Conservation (phyloP, 1,140 invertebrate species). For the Drosophila suzukii region DNA sequence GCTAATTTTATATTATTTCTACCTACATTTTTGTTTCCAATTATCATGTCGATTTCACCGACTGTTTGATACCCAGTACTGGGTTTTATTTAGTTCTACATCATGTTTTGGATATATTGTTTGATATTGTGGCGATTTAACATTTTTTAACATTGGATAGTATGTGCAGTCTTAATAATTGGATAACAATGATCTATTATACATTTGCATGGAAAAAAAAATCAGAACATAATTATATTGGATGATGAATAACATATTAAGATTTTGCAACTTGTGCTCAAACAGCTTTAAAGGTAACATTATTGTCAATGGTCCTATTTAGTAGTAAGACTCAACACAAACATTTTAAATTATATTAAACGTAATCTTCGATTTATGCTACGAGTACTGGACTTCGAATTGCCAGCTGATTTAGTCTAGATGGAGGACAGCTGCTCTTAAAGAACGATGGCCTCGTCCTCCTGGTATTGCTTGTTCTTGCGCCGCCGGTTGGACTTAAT, state of each 20-base stretch:
- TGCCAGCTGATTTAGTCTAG: slow-evolving; percentile 15
- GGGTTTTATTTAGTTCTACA: not conserved
- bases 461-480: slow-evolving; percentile 88
- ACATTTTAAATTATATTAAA: not conserved
- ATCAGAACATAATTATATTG: not conserved
- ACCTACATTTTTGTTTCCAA: too few relatives aligned
- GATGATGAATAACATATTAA: not conserved
- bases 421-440: not conserved
- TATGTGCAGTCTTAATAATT: not conserved
- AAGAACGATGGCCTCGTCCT: slow-evolving; percentile 66
- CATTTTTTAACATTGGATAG: not conserved
- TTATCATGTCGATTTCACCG: not conserved
- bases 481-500: slow-evolving; percentile 90
- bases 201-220: not conserved
- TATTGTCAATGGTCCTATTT: not conserved
- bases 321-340: not conserved
- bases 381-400: not conserved
- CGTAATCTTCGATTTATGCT: not conserved
- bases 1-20: not conserved
- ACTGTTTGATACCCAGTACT: slow-evolving; percentile 3
- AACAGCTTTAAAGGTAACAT: not conserved
- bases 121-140: not conserved
- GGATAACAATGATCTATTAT: not conserved
- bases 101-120: not conserved
- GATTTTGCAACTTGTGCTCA: not conserved